A percentile compares a stretch with the other conserved stretches of the same genome.
These are phyloP conservation scores for Troglohyphantes excavatus DNA, from an alignment of 2,888 invertebrate species.

Conservation along the genomic window DNA sequence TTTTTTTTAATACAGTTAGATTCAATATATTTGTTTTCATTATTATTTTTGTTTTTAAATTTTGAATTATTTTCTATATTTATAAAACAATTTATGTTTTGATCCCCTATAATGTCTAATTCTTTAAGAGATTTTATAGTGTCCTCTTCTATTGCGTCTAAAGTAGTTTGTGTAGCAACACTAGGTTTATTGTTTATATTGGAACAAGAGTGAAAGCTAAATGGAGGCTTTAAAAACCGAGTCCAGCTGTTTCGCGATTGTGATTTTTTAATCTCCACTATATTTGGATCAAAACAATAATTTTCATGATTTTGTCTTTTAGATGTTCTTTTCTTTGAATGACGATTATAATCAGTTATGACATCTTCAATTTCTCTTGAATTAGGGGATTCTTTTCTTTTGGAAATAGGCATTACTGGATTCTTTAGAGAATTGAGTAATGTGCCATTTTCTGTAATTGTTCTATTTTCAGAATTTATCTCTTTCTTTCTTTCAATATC, in stretches of 20 bases:
- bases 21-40: constrained; percentile 70
- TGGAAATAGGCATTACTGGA: constrained; percentile 13
- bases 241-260: constrained; percentile 75
- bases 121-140: constrained; percentile 56
- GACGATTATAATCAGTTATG: constrained; percentile 45
- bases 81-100: constrained; percentile 61
- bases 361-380: constrained; percentile 63
- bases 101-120: constrained; percentile 48
- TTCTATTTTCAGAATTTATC: constrained; percentile 9
- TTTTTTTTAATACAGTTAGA: constrained; percentile 56
- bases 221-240: constrained; percentile 72
- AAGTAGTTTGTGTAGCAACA: constrained; percentile 75
- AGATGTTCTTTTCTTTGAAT: constrained; percentile 35
- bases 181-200: constrained; percentile 73
- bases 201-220: constrained; percentile 71
- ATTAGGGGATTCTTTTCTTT: constrained; percentile 69
- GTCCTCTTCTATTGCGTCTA: constrained; percentile 35
- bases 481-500: constrained; percentile 63
- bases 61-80: constrained; percentile 66
- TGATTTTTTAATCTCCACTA: constrained; percentile 75
- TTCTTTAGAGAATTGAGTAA: constrained; percentile 42
- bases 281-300: constrained; percentile 52
- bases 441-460: constrained; percentile 31
- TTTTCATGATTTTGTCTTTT: constrained; percentile 63
- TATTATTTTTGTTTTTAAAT: constrained; percentile 64